Evolutionary conservation across 2,113 vertebrate genomes (phyloP).

Genomic region (Coracopsis vasa): DNA sequence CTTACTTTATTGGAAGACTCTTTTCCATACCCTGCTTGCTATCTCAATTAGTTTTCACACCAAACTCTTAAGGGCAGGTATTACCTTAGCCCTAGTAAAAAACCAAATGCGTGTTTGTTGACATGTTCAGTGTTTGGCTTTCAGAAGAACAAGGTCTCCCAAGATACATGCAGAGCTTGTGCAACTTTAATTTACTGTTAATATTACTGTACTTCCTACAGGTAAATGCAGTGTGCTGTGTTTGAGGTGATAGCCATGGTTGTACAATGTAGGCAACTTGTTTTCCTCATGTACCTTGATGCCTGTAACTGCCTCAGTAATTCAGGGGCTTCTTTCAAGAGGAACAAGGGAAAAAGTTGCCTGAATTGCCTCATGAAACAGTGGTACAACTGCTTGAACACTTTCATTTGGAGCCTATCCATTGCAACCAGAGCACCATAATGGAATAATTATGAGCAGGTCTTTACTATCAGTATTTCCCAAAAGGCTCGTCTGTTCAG

Average conservation of each 20-base stretch:
- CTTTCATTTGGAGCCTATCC: background rate
- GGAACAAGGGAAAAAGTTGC: background rate
- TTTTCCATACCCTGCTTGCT: background rate
- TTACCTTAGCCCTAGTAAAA: background rate
- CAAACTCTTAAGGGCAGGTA: background rate
- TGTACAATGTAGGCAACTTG: background rate
- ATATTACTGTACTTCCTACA: background rate
- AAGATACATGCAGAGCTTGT: background rate
- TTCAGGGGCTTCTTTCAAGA: background rate
- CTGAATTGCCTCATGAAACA: background rate
- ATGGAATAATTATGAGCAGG: background rate
- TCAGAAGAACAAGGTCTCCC: background rate
- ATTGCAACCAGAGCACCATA: background rate
- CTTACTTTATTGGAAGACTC: background rate
- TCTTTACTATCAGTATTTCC: background rate
- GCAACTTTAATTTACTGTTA: background rate
- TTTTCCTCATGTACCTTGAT: accelerated
- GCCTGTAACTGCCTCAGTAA: background rate
- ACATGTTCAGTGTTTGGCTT: background rate
- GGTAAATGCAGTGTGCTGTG: background rate
- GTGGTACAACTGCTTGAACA: background rate
- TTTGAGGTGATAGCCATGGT: background rate
- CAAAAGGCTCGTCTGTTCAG: background rate
- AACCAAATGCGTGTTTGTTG: background rate
- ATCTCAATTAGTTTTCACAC: background rate